These are phyloP conservation scores for Eurytoma adleriae DNA, from an alignment of 2,888 invertebrate species.

Conservation along the genomic window DNA sequence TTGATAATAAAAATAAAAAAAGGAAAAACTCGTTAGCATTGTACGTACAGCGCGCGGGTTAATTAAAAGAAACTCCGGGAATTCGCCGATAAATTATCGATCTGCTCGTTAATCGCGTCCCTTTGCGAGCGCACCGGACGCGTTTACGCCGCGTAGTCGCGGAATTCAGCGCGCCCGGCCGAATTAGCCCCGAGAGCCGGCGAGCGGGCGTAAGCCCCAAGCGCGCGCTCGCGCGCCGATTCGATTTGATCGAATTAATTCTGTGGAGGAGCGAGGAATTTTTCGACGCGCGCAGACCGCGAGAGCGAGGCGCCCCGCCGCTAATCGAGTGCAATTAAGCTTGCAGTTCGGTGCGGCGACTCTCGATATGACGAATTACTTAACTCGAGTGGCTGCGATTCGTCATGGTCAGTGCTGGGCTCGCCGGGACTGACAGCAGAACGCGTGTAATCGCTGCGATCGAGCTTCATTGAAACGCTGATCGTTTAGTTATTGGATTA, in stretches of 20 bases:
- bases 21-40: no score
- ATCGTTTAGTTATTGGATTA: no score
- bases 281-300: neutral
- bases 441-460: no score
- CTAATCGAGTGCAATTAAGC: constrained; percentile 24
- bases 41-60: no score
- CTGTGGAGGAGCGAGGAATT: neutral
- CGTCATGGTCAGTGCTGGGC: neutral
- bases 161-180: neutral
- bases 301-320: neutral
- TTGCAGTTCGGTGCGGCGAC: neutral
- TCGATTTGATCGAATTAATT: constrained; percentile 43
- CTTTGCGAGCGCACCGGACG: no score
- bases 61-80: no score
- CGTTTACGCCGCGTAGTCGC: neutral
- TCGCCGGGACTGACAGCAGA: no score
- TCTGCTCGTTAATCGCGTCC: no score
- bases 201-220: neutral
- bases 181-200: neutral
- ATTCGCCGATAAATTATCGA: no score
- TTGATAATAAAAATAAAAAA: no score
- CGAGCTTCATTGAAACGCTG: no score
- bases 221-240: constrained; percentile 23
- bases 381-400: constrained; percentile 30
- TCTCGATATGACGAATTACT: constrained; percentile 24